Evolutionary conservation across 2,797 vertebrate species (phyloP).

Genomic region (Premnoplex brunnescens): DNA sequence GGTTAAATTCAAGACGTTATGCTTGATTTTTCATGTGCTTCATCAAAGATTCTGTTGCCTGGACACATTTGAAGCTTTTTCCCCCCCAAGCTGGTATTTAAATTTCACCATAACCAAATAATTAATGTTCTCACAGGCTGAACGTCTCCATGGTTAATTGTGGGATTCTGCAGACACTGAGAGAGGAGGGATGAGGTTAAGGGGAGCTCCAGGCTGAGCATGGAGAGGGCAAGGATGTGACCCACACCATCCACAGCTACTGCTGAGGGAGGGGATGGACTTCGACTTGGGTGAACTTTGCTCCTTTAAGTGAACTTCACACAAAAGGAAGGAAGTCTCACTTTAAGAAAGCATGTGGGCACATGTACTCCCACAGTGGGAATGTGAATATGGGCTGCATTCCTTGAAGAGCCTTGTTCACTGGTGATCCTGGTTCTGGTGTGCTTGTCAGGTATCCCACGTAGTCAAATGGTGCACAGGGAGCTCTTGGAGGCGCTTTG

Average conservation of each 20-base stretch:
- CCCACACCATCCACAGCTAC: neutral
- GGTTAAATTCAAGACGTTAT: neutral
- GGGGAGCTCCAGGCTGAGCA: neutral
- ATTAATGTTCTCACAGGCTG: constrained; percentile 33
- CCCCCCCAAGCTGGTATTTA: constrained; percentile 36
- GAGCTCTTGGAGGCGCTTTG: neutral
- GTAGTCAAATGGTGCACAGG: neutral
- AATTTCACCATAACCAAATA: neutral
- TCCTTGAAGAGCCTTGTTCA: neutral
- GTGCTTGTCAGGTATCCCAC: neutral
- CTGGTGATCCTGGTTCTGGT: neutral
- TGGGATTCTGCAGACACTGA: neutral
- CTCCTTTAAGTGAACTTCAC: neutral
- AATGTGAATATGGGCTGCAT: neutral
- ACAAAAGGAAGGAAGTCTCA: neutral
- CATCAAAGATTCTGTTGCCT: constrained; percentile 47
- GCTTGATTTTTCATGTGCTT: constrained; percentile 15
- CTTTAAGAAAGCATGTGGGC: constrained; percentile 10
- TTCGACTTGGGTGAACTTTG: neutral
- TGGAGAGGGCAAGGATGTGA: neutral
- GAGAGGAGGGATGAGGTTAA: neutral
- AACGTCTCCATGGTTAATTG: constrained; percentile 17
- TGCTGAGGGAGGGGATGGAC: neutral
- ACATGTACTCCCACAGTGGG: neutral
- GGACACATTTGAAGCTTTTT: constrained; percentile 1